Conservation (phyloP, 2,113 vertebrate genomes). For the Clarias magur region DNA sequence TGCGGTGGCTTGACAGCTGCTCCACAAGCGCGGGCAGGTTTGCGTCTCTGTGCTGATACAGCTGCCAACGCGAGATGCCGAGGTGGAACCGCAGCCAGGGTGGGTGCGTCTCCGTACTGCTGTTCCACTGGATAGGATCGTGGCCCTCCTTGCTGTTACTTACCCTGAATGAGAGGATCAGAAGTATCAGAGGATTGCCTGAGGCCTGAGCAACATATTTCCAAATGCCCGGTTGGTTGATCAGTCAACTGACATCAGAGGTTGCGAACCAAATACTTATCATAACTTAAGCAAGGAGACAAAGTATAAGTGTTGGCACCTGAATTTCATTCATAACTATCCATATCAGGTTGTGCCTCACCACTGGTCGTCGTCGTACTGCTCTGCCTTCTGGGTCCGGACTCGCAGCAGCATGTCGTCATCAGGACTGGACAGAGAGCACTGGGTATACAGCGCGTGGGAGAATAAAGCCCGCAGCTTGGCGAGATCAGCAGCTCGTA, state of each 20-base stretch:
- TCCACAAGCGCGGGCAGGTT: slow-evolving; percentile 61
- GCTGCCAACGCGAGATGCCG: slow-evolving; percentile 77
- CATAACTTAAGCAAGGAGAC: background rate
- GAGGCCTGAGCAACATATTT: background rate
- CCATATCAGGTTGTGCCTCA: slow-evolving; percentile 56
- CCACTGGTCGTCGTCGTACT: slow-evolving; percentile 71
- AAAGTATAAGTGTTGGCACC: background rate
- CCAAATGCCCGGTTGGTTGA: background rate
- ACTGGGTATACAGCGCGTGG: slow-evolving; percentile 77
- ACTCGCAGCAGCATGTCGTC: slow-evolving; percentile 77
- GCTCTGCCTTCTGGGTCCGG: slow-evolving; percentile 67
- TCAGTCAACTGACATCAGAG: background rate
- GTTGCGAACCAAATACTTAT: background rate
- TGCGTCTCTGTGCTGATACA: slow-evolving; percentile 72
- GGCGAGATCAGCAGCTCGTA: slow-evolving; percentile 45
- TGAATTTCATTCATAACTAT: background rate
- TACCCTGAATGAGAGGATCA: slow-evolving; percentile 62
- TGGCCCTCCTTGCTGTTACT: slow-evolving; percentile 68
- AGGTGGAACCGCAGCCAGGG: slow-evolving; percentile 78
- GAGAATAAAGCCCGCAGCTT: slow-evolving; percentile 75
- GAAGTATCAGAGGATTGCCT: background rate
- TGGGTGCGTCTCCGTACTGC: slow-evolving; percentile 66
- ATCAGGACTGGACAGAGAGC: slow-evolving; percentile 57
- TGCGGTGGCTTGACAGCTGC: slow-evolving; percentile 69
- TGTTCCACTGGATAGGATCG: slow-evolving; percentile 67